Conservation (phyloP, 2,797 vertebrate genomes). For the Sciurus carolinensis region DNA sequence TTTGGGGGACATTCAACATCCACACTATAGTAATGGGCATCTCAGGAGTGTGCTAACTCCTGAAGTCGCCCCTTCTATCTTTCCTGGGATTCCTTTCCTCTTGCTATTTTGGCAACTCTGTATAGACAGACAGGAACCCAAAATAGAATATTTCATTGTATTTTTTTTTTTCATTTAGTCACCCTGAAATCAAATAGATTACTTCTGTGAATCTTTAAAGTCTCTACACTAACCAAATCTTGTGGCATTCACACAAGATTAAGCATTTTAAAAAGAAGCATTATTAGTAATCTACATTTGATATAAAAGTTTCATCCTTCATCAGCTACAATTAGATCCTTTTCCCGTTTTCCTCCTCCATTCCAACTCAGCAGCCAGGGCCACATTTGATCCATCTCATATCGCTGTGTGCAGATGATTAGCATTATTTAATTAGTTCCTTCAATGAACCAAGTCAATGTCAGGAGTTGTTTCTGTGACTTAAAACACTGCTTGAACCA, state of each 20-base stretch:
- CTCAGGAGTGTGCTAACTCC: not conserved
- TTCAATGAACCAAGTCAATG: not conserved
- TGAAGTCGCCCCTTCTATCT: not conserved
- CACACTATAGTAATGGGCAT: not conserved
- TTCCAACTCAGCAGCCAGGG: not conserved
- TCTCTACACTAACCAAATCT: not conserved
- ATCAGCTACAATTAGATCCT: not conserved
- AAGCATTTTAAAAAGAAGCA: not conserved
- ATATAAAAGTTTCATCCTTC: not conserved
- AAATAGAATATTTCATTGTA: not conserved
- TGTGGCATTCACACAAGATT: not conserved
- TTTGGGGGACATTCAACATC: not conserved
- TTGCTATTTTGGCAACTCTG: not conserved
- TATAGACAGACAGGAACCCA: not conserved
- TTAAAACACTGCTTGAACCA: not conserved
- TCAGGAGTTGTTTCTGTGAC: not conserved
- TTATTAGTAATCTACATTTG: not conserved
- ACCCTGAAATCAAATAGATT: not conserved
- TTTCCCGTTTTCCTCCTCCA: not conserved
- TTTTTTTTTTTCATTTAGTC: not conserved
- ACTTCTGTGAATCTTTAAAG: not conserved
- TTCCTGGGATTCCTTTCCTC: not conserved
- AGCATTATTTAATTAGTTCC: conserved; percentile 15
- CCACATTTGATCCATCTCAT: not conserved
- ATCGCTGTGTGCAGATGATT: not conserved